Percentiles rank a stretch among this genome's conserved stretches.
phyloP scores from a whole-genome alignment of 2,888 invertebrate genomes.

The Drosophila atripex region DNA sequence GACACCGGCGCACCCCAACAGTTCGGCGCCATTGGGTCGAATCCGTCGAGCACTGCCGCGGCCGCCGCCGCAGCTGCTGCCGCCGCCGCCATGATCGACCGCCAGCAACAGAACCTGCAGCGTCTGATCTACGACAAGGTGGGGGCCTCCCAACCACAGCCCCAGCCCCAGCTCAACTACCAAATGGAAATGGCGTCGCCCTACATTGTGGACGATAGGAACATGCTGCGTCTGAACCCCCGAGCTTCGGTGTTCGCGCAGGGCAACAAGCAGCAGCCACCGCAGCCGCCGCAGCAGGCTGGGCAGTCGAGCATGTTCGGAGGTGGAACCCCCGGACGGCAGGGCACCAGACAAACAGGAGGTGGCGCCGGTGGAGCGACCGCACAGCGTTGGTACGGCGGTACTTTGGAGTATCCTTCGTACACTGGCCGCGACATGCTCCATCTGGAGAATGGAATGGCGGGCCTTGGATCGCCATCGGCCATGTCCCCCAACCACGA shows the following conservation, averaged over 20 bases:
- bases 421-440: constrained; percentile 79
- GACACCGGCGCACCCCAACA: constrained; percentile 48
- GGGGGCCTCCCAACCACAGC: constrained; percentile 26
- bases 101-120: constrained; percentile 65
- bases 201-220: constrained; percentile 57
- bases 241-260: constrained; percentile 90
- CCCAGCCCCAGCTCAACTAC: constrained; percentile 72
- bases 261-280: constrained; percentile 67
- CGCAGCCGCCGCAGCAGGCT: constrained; percentile 19
- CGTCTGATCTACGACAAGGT: constrained; percentile 75
- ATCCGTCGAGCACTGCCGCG: constrained; percentile 52
- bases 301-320: constrained; percentile 58
- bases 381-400: constrained; percentile 75
- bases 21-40: constrained; percentile 81
- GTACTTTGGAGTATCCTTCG: constrained; percentile 71
- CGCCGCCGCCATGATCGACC: constrained; percentile 63
- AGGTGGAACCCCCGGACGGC: constrained; percentile 76
- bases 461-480: constrained; percentile 81
- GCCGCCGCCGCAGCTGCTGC: constrained; percentile 44
- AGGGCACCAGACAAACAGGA: constrained; percentile 53
- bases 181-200: constrained; percentile 66
- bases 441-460: constrained; percentile 81
- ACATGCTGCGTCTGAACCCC: constrained; percentile 89
- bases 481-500: constrained; percentile 84
- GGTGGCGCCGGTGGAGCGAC: constrained; percentile 49